Evolutionary conservation across 2,113 vertebrate species (phyloP).

Genomic region (Todiramphus chloris): DNA sequence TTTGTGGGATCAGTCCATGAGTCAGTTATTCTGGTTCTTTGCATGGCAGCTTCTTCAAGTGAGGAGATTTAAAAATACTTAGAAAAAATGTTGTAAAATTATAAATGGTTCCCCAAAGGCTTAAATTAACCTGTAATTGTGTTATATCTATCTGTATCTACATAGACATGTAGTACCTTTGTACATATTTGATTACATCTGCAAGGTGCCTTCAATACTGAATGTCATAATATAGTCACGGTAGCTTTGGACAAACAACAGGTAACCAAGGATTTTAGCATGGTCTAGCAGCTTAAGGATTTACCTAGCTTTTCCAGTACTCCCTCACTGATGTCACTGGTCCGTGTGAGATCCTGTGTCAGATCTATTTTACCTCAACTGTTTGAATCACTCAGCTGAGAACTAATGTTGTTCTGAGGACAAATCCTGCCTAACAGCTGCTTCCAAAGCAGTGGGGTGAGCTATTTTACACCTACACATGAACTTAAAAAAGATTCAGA

Average conservation of each 20-base stretch:
- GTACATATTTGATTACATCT: background rate
- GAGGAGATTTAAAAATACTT: background rate
- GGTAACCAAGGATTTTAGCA: background rate
- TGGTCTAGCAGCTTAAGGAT: background rate
- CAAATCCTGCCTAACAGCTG: conserved; percentile 4
- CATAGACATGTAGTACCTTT: background rate
- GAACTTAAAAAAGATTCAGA: conserved; percentile 54
- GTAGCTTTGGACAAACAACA: background rate
- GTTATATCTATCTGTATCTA: background rate
- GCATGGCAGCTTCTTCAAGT: background rate
- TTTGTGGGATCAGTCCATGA: background rate
- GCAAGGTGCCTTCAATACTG: background rate
- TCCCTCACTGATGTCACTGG: background rate
- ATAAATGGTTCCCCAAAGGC: background rate
- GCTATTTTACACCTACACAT: conserved; percentile 58
- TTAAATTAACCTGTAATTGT: background rate
- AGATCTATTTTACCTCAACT: background rate
- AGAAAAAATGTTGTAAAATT: background rate
- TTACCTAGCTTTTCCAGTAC: background rate
- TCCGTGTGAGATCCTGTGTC: background rate
- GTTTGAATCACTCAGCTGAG: background rate
- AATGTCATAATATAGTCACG: background rate
- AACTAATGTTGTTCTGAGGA: background rate
- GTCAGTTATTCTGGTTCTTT: background rate
- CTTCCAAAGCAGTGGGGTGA: conserved; percentile 25